Conservation (phyloP, 2,888 invertebrate genomes). For the Theretra japonica region DNA sequence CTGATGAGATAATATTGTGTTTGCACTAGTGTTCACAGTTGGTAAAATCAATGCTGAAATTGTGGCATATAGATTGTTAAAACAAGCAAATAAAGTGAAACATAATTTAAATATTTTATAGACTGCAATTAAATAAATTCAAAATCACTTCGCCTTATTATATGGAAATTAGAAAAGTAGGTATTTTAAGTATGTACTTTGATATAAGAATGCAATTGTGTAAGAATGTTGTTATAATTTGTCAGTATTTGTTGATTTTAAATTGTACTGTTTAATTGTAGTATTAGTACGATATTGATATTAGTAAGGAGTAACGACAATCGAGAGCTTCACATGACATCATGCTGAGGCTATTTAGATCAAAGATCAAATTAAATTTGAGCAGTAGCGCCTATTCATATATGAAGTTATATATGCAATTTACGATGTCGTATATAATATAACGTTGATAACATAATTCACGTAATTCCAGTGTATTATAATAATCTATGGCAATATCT, state of each 20-base stretch:
- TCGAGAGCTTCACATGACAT: slow-evolving; percentile 30
- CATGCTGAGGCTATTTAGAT: slow-evolving; percentile 44
- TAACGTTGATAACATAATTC: slow-evolving; percentile 36
- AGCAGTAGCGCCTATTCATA: slow-evolving; percentile 49
- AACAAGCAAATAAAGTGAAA: slow-evolving; percentile 10
- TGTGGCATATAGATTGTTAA: background rate
- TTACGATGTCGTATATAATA: slow-evolving; percentile 19
- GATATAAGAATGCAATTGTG: slow-evolving; percentile 32
- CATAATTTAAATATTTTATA: slow-evolving; percentile 20
- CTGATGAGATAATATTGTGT: background rate
- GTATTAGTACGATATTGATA: slow-evolving; percentile 23
- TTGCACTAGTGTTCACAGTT: background rate
- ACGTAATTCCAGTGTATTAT: slow-evolving; percentile 57
- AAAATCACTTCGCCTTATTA: slow-evolving; percentile 34
- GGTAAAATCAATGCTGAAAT: background rate
- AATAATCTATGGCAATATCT: slow-evolving; percentile 72
- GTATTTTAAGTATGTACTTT: slow-evolving; percentile 32
- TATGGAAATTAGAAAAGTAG: slow-evolving; percentile 31
- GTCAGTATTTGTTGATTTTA: slow-evolving; percentile 41
- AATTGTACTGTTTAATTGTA: slow-evolving; percentile 25
- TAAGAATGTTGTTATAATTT: slow-evolving; percentile 34
- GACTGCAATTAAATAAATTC: slow-evolving; percentile 30
- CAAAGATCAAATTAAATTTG: slow-evolving; percentile 36
- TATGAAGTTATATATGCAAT: slow-evolving; percentile 26
- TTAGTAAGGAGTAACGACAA: slow-evolving; percentile 10